A percentile compares a stretch with the other conserved stretches of the same genome.
Conservation (phyloP, 2,888 invertebrate genomes). For the Xanthorhoe spadicearia region DNA sequence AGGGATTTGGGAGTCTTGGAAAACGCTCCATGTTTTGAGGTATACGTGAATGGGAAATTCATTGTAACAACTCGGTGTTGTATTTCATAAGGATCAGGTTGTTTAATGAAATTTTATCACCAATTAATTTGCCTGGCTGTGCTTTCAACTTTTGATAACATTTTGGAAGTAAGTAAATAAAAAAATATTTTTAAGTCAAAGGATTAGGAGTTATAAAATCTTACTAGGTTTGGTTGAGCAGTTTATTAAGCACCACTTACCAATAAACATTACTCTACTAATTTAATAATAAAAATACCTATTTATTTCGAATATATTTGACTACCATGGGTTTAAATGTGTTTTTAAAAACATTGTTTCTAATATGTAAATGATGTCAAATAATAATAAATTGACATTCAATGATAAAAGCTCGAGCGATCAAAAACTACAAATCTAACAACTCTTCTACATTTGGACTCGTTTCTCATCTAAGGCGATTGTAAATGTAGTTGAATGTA, state of each 20-base stretch:
- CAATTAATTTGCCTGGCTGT: background rate
- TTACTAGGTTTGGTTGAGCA: background rate
- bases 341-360: too few species aligned
- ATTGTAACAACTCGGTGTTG: background rate
- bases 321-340: too few species aligned
- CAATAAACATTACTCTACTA: too few species aligned
- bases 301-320: too few species aligned
- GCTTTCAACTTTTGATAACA: background rate
- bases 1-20: background rate
- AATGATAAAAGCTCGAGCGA: too few species aligned
- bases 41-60: background rate
- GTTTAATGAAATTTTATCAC: background rate
- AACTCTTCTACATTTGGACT: too few species aligned
- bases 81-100: background rate
- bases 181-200: background rate
- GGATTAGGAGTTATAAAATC: background rate
- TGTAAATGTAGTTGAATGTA: background rate
- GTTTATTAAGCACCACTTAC: too few species aligned
- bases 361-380: too few species aligned
- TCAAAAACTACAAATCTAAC: too few species aligned
- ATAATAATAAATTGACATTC: too few species aligned
- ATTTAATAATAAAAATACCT: too few species aligned
- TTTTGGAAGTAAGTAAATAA: background rate
- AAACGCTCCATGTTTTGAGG: background rate
- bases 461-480: too few species aligned